Base-by-base conservation (phyloP, 1,140 invertebrate species). In the Bilobella aurantiaca region DNA sequence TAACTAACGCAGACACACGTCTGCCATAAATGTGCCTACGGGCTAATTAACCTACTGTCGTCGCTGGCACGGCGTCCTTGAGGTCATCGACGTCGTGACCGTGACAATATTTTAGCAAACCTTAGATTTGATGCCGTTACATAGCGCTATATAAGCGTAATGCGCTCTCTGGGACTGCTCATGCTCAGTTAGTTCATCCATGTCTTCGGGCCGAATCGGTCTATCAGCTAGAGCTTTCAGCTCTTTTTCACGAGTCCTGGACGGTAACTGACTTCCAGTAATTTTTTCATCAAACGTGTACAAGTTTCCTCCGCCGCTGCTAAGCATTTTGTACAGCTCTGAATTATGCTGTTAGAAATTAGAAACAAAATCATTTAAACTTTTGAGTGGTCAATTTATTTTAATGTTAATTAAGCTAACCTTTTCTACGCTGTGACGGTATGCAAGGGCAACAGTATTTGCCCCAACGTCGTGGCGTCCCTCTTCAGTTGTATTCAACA, bases 121-220 rank as follows among this genome's bases (percentile, higher is more conserved):
- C 27, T 65, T 63, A 31, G 66, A 66, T 34, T 37, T 58, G 32
- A 64, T 56, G 27, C 68, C 68, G 42, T 73, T 73, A 34, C 68
- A 73, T 1, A 73, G 47, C n/a, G 64, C 58, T 2, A 73, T 27
- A 58, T 61, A 73, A 25, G 63, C 66, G 32, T 68, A 66, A 53
- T 68, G 65, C 18, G 25, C 29, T 12, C 25, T 42, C 12, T 62
- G 12, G 3, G 59, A 1, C 68, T 29, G 25, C 12, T 49, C 27
- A 3, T 34, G 16, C 0, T 62, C 64, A 3, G 30, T n/a, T 1
- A 47, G 21, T 29, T 63, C 62, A 28, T 67, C 42, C 23, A 64
- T 29, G 5, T 62, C 31, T 53, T 66, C 31, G 1, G 30, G 14
- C 27, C 63, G 53, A 25, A 34, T 8, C 8, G 58, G 28, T 8